These are phyloP conservation scores for Bemisia tabaci DNA, from an alignment of 1,140 invertebrate genomes.

Conservation along the genomic window DNA sequence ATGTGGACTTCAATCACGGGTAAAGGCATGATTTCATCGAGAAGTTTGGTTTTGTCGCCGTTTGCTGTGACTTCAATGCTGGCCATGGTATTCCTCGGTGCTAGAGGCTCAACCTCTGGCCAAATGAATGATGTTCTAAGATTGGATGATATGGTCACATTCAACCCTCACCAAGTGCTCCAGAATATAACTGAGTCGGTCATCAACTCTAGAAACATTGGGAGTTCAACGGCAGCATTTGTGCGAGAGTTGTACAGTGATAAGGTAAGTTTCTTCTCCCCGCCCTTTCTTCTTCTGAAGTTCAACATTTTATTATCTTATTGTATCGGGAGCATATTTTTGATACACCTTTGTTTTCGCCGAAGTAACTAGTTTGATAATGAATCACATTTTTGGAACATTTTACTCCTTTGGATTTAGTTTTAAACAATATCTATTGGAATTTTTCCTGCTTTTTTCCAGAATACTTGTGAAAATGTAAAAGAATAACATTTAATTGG, in stretches of 20 bases:
- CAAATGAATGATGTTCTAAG: slow-evolving; percentile 78
- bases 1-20: slow-evolving; percentile 57
- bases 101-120: slow-evolving; percentile 68
- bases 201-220: slow-evolving; percentile 41
- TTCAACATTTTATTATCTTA: too few species aligned
- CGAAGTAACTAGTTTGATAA: too few species aligned
- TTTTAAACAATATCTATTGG: too few species aligned
- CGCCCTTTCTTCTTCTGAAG: too few species aligned
- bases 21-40: slow-evolving; percentile 49
- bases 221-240: slow-evolving; percentile 57
- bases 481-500: too few species aligned
- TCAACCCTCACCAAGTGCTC: slow-evolving; percentile 72
- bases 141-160: slow-evolving; percentile 72
- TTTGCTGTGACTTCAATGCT: slow-evolving; percentile 69
- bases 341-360: too few species aligned
- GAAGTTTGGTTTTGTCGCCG: slow-evolving; percentile 69
- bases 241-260: slow-evolving; percentile 65
- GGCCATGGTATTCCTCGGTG: slow-evolving; percentile 77
- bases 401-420: too few species aligned
- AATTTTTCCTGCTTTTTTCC: too few species aligned
- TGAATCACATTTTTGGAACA: too few species aligned
- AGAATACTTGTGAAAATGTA: too few species aligned
- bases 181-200: slow-evolving; percentile 68
- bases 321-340: too few species aligned
- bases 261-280: slow-evolving; percentile 31